Evolutionary conservation across 2,888 invertebrate genomes (phyloP).

Genomic region (Hypsopygia costalis): DNA sequence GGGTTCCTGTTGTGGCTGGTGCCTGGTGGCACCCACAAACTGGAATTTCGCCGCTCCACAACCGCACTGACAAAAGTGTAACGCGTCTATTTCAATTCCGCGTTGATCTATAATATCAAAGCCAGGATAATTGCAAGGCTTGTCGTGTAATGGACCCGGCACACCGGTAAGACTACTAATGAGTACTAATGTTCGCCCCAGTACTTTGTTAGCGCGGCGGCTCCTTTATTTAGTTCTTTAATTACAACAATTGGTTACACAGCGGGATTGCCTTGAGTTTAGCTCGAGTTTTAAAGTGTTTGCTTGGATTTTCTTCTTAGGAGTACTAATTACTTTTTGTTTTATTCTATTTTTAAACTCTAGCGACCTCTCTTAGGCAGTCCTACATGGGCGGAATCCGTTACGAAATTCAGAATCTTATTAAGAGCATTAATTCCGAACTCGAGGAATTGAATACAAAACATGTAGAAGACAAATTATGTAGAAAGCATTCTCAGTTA

Average conservation of each 20-base stretch:
- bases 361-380: no score
- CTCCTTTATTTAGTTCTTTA: not conserved
- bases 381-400: no score
- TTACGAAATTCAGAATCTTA: no score
- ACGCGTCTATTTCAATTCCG: not conserved
- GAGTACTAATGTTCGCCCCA: not conserved
- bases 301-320: not conserved
- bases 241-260: not conserved
- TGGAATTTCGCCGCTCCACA: no score
- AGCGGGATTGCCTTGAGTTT: not conserved
- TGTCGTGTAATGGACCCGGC: not conserved
- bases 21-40: no score
- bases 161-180: slow-evolving; percentile 1
- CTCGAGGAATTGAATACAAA: no score
- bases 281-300: not conserved
- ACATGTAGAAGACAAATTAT: no score
- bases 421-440: no score
- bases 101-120: not conserved
- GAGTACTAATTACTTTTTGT: slow-evolving; percentile 3
- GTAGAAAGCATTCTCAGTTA: no score
- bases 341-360: no score
- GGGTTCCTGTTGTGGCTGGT: no score
- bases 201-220: not conserved
- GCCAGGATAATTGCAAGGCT: slow-evolving; percentile 1
- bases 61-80: no score